Evolutionary conservation across 2,113 vertebrate genomes (phyloP).

Genomic region (Antechinus flavipes): DNA sequence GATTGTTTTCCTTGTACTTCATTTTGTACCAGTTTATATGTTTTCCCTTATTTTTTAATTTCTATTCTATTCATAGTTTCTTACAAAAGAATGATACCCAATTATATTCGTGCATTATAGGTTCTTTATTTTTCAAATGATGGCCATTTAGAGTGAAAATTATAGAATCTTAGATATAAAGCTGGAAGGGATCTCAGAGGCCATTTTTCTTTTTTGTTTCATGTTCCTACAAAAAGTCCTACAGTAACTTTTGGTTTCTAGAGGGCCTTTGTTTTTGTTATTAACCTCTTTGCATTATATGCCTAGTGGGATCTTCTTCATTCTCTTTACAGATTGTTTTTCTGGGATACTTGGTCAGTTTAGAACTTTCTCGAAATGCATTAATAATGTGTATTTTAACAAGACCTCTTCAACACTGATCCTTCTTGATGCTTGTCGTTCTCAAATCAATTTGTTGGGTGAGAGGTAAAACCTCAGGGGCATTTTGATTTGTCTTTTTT

Average conservation of each 20-base stretch:
- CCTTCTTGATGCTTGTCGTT: neutral
- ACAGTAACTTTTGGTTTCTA: neutral
- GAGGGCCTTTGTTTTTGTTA: neutral
- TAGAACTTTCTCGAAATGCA: neutral
- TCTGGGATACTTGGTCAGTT: neutral
- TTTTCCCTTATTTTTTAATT: neutral
- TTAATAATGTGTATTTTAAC: neutral
- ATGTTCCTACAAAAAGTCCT: neutral
- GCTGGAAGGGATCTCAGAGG: neutral
- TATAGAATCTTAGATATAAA: neutral
- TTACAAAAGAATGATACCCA: neutral
- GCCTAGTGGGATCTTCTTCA: neutral
- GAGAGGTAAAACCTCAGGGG: neutral
- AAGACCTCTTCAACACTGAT: neutral
- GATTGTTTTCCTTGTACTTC: neutral
- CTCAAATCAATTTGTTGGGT: neutral
- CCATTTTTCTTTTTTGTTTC: neutral
- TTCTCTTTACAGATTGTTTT: neutral
- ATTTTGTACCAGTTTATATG: neutral
- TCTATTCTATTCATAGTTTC: neutral
- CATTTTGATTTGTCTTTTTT: neutral
- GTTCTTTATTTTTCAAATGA: neutral
- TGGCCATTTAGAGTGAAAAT: neutral
- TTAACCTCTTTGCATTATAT: neutral
- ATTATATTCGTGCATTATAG: neutral